Conservation (phyloP, 2,797 vertebrate genomes). For the Varecia variegata region DNA sequence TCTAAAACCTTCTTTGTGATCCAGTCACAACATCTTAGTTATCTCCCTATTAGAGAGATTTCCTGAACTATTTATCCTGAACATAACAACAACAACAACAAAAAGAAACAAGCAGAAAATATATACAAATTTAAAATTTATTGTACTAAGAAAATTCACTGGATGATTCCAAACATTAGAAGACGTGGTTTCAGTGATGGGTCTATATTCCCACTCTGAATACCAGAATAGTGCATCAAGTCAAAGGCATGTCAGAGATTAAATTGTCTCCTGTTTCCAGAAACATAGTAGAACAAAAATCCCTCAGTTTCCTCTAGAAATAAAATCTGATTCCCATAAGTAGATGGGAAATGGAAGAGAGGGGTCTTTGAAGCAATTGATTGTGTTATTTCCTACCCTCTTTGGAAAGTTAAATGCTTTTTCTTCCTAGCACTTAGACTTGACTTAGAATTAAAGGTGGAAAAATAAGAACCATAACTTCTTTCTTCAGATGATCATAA, state of each 20-base stretch:
- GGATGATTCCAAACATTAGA: neutral
- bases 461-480: conserved; percentile 51
- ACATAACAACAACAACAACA: neutral
- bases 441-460: conserved; percentile 60
- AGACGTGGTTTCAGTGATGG: neutral
- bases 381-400: neutral
- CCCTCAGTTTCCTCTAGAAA: conserved; percentile 17
- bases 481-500: conserved; percentile 71
- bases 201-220: neutral
- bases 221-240: neutral
- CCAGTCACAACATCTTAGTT: neutral
- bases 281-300: neutral
- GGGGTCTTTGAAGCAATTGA: conserved; percentile 14
- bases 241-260: neutral
- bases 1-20: neutral
- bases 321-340: neutral
- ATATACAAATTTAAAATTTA: neutral
- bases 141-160: neutral
- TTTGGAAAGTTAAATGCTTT: conserved; percentile 39
- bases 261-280: neutral
- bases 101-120: neutral
- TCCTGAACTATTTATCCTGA: neutral
- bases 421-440: conserved; percentile 31
- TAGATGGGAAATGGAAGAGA: conserved; percentile 11
- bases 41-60: neutral